Evolutionary conservation across 1,140 invertebrate species (phyloP).

Genomic region (Diplogasteroides magnus): DNA sequence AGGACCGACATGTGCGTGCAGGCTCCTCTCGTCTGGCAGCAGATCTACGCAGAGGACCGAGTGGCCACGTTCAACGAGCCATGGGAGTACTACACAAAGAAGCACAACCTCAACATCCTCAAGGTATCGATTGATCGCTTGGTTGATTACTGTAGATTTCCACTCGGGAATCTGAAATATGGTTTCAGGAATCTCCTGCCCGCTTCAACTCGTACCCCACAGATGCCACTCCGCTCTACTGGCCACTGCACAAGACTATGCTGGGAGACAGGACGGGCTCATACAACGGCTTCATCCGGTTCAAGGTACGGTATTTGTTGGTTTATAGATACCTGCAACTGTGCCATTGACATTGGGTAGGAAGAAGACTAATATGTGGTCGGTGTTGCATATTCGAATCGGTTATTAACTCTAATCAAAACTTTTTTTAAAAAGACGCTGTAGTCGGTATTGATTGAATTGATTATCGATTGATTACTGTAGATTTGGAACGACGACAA

Average conservation of each 20-base stretch:
- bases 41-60: constrained; percentile 50
- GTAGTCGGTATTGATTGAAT: too few species aligned
- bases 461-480: neutral
- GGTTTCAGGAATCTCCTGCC: constrained; percentile 25
- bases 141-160: neutral
- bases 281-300: constrained; percentile 82
- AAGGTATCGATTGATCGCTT: constrained; percentile 20
- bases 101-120: constrained; percentile 43
- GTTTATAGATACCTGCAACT: too few species aligned
- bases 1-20: constrained; percentile 68
- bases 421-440: too few species aligned
- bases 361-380: too few species aligned
- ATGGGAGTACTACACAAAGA: constrained; percentile 41
- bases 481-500: constrained; percentile 62
- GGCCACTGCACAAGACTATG: constrained; percentile 70
- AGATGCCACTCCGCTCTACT: constrained; percentile 48
- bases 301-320: constrained; percentile 61
- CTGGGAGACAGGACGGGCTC: constrained; percentile 80
- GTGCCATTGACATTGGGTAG: too few species aligned
- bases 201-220: constrained; percentile 53
- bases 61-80: constrained; percentile 42
- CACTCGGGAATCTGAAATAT: neutral
- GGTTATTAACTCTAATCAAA: too few species aligned
- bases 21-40: constrained; percentile 42
- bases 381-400: too few species aligned